Evolutionary conservation across 2,888 invertebrate genomes (phyloP).

Genomic region (Heteromurus nitidus): DNA sequence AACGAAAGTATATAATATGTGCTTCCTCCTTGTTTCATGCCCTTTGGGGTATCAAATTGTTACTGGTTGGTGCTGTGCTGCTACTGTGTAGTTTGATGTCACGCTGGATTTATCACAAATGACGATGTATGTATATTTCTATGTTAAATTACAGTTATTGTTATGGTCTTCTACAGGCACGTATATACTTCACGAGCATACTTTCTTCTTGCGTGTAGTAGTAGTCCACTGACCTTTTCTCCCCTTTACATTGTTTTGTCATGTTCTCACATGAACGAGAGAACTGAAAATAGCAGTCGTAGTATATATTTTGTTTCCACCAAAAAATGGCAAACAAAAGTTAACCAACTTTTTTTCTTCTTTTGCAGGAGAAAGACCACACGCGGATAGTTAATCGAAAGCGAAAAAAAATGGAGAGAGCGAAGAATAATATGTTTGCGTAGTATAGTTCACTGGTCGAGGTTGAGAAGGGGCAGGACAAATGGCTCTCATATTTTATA

Average conservation of each 20-base stretch:
- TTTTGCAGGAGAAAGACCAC: not conserved
- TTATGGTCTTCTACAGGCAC: slow-evolving; percentile 21
- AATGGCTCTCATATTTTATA: slow-evolving; percentile 30
- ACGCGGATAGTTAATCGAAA: too few relatives aligned
- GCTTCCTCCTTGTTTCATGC: too few relatives aligned
- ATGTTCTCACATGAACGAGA: too few relatives aligned
- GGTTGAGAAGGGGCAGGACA: not conserved
- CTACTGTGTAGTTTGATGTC: slow-evolving; percentile 30
- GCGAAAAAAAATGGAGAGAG: too few relatives aligned
- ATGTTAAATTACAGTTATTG: slow-evolving; percentile 50
- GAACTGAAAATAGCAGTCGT: too few relatives aligned
- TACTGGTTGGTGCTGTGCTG: too few relatives aligned
- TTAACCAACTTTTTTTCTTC: too few relatives aligned
- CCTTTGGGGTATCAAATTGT: too few relatives aligned
- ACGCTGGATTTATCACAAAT: slow-evolving; percentile 56
- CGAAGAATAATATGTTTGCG: not conserved
- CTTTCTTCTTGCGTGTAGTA: too few relatives aligned
- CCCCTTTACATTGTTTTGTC: too few relatives aligned
- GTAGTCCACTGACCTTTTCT: slow-evolving; percentile 18
- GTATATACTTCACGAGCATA: not conserved
- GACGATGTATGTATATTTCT: slow-evolving; percentile 29
- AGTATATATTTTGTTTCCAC: too few relatives aligned
- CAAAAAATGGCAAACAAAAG: not conserved
- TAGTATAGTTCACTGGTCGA: not conserved
- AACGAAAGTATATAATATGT: too few relatives aligned